phyloP scores from a whole-genome alignment of 1,140 invertebrate species.

The Agrypnia vestita region DNA sequence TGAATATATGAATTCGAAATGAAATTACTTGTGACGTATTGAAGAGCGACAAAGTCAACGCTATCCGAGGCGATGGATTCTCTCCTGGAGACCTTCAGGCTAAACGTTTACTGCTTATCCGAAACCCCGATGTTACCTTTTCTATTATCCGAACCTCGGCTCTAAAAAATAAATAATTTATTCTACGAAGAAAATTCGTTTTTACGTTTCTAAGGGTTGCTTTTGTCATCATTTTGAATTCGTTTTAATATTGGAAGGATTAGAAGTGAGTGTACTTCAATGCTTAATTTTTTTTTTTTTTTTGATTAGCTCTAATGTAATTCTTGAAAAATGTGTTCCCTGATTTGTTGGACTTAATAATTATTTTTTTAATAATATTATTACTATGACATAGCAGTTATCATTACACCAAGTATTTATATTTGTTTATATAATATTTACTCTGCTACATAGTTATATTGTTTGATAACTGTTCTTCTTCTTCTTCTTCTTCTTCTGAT shows the following conservation, averaged over 20 bases:
- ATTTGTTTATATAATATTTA: too few species aligned
- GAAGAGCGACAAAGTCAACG: slow-evolving; percentile 2
- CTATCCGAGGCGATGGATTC: background rate
- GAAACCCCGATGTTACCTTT: slow-evolving; percentile 26
- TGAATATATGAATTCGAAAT: slow-evolving; percentile 37
- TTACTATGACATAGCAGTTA: too few species aligned
- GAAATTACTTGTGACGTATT: slow-evolving; percentile 39
- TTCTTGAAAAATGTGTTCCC: too few species aligned
- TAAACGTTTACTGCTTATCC: slow-evolving; percentile 22
- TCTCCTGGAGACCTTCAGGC: background rate
- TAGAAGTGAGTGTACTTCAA: too few species aligned
- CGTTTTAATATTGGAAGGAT: background rate
- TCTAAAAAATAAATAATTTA: slow-evolving; percentile 21
- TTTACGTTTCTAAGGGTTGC: background rate
- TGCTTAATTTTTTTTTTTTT: too few species aligned
- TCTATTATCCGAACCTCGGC: slow-evolving; percentile 7
- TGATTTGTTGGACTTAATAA: too few species aligned
- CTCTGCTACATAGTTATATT: too few species aligned
- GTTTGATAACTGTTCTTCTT: too few species aligned
- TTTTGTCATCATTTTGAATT: slow-evolving; percentile 9
- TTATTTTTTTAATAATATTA: too few species aligned
- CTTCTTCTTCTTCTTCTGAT: too few species aligned
- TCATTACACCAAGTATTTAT: too few species aligned
- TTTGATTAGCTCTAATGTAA: too few species aligned
- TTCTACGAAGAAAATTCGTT: slow-evolving; percentile 4